Base-by-base conservation (phyloP, 2,797 vertebrate species). In the Gymnothorax javanicus region DNA sequence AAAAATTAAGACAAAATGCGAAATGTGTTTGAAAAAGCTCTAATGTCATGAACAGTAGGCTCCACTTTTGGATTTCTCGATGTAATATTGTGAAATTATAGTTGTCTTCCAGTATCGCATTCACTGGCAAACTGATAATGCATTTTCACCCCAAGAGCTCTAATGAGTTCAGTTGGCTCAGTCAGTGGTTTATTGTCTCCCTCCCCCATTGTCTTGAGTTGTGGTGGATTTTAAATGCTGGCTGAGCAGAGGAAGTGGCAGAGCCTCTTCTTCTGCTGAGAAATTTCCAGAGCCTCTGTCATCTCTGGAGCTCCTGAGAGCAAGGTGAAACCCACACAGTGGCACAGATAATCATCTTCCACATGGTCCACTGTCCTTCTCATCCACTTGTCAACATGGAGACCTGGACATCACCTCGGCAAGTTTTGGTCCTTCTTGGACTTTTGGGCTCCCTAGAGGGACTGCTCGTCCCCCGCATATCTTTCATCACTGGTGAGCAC, bases 401-500 rank as follows among this genome's bases (percentile, higher is more conserved):
- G 13, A 13, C 3, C 5, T 83, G 13, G 67, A 56, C 8, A 3
- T 13, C n/a, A 17, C 50, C 13, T 1, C 69, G 54, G 25, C 11
- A 11, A 4, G 7, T 89, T 27, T 3, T 89, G 69, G 75, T 91
- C 85, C 77, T 92, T 69, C 60, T 93, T 58, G 3, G 64, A 71
- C 84, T 89, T 4, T 84, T 89, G 82, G 50, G 50, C 83, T 60
- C 71, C 27, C 0, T 13, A 1, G 0, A 2, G 60, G 90, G 90
- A 8, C 87, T 89, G 87, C 67, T 84, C 85, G 86, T 88, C 83
- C 90, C 93, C 3, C 90, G 91, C 0, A 77, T n/a, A 64, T 92
- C 93, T 84, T 94, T 93, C 88, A 52, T 50, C 69, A 86, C 92
- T 85, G 27, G 93, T 94, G 71, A 93, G 94, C 92, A 9, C 2